Percentiles rank a stretch among this genome's conserved stretches.
Conservation (phyloP, 2,888 invertebrate species). For the Boloria selene region DNA sequence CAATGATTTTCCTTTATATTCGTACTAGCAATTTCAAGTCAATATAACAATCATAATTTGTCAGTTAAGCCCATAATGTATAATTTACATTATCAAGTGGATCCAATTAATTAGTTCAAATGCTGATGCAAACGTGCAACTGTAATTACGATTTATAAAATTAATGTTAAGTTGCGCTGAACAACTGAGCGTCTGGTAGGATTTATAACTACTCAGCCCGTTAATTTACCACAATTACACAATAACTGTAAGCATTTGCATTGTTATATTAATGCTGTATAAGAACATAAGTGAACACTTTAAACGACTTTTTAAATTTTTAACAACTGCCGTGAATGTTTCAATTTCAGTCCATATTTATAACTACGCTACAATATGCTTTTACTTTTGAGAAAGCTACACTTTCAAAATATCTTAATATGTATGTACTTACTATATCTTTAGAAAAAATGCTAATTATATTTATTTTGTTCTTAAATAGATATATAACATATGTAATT, state of each 20-base stretch:
- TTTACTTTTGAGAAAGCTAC: too few relatives aligned
- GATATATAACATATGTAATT: too few relatives aligned
- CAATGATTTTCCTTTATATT: background rate
- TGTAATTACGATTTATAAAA: constrained; percentile 58
- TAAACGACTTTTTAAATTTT: constrained; percentile 17
- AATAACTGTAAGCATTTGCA: constrained; percentile 38
- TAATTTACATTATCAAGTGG: constrained; percentile 23
- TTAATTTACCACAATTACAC: constrained; percentile 39
- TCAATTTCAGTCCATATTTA: too few relatives aligned
- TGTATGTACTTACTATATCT: too few relatives aligned
- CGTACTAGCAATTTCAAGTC: background rate
- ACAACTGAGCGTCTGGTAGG: constrained; percentile 49
- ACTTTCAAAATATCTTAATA: too few relatives aligned
- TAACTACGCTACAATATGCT: too few relatives aligned
- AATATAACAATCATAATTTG: background rate
- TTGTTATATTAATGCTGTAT: constrained; percentile 36
- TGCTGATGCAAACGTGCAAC: constrained; percentile 52
- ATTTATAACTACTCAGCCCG: constrained; percentile 52
- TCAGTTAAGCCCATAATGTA: constrained; percentile 8
- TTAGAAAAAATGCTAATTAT: too few relatives aligned
- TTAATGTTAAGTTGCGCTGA: constrained; percentile 53
- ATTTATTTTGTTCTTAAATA: too few relatives aligned
- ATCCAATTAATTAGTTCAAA: constrained; percentile 38
- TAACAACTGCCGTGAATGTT: background rate
- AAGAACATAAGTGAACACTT: constrained; percentile 23